Conservation (phyloP, 2,888 invertebrate species). For the Dascillus cervinus region DNA sequence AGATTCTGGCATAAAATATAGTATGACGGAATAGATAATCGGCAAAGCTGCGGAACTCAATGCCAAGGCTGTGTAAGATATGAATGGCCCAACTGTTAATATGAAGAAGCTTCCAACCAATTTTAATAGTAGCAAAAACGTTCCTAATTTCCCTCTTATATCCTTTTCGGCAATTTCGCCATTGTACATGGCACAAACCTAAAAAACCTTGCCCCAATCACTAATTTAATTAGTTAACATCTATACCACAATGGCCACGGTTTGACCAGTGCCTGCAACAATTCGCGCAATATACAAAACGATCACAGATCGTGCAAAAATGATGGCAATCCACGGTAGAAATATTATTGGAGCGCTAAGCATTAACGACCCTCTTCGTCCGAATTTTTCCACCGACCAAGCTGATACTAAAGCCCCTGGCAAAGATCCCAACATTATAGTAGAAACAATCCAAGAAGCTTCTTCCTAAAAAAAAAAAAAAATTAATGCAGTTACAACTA, state of each 20-base stretch:
- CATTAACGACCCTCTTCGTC: conserved; percentile 49
- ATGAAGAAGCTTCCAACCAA: conserved; percentile 37
- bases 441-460: conserved; percentile 50
- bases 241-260: conserved; percentile 41
- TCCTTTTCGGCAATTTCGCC: conserved; percentile 43
- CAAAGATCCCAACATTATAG: conserved; percentile 48
- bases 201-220: conserved; percentile 23
- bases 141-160: conserved; percentile 40
- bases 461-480: conserved; percentile 38
- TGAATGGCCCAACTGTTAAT: conserved; percentile 37
- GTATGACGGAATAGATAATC: conserved; percentile 33
- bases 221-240: background rate
- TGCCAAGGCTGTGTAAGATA: conserved; percentile 33
- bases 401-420: conserved; percentile 51
- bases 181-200: conserved; percentile 37
- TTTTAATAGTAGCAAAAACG: conserved; percentile 32
- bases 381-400: conserved; percentile 48
- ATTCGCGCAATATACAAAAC: conserved; percentile 56
- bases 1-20: conserved; percentile 43
- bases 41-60: conserved; percentile 34
- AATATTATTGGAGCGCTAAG: conserved; percentile 46
- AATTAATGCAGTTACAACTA: no score
- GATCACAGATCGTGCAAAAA: conserved; percentile 27
- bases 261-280: conserved; percentile 60
- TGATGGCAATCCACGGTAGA: conserved; percentile 44